phyloP scores from a whole-genome alignment of 1,140 invertebrate species.

The Penaeus indicus region DNA sequence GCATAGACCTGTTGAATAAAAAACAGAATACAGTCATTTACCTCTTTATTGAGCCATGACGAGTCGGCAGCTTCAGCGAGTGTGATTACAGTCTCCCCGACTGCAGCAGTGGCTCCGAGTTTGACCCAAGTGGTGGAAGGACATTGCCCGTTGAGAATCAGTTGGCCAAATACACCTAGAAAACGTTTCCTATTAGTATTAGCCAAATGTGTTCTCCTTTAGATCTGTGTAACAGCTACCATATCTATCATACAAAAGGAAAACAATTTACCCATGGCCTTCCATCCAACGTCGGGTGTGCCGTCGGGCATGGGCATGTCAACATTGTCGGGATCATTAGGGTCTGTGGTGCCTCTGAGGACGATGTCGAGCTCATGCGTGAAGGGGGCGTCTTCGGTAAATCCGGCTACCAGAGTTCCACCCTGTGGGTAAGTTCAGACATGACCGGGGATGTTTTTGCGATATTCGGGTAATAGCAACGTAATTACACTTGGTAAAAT shows the following conservation, averaged over 20 bases:
- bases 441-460: not conserved
- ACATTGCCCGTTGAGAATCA: conserved; percentile 41
- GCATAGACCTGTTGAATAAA: not conserved
- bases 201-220: no score
- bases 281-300: conserved; percentile 56
- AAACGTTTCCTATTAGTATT: not conserved
- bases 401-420: conserved; percentile 43
- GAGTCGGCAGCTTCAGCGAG: conserved; percentile 31
- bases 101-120: conserved; percentile 36
- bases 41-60: conserved; percentile 31
- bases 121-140: conserved; percentile 31
- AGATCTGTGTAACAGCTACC: not conserved
- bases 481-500: no score
- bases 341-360: conserved; percentile 49
- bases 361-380: conserved; percentile 47
- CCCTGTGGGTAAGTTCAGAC: conserved; percentile 23
- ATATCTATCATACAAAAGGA: no score
- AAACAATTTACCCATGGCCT: conserved; percentile 48
- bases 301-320: conserved; percentile 52
- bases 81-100: conserved; percentile 18
- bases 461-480: no score
- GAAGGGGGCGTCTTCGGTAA: conserved; percentile 37
- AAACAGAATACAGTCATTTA: not conserved
- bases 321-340: conserved; percentile 42
- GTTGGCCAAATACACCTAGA: conserved; percentile 53